phyloP scores from a whole-genome alignment of 2,113 vertebrate species.

The Nanorana parkeri region DNA sequence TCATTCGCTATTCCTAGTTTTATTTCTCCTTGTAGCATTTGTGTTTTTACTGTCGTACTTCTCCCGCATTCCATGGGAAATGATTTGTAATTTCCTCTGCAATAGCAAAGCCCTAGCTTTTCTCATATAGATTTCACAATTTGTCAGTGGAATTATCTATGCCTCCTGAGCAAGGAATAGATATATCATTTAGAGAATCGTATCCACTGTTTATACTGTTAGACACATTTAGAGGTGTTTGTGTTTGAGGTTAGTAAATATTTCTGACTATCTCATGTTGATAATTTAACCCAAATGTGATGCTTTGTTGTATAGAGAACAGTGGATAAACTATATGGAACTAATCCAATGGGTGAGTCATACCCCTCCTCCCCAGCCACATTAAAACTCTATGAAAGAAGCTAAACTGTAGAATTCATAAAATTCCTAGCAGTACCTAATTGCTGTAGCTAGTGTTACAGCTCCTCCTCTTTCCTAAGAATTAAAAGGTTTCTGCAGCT shows the following conservation, averaged over 20 bases:
- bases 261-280: background rate
- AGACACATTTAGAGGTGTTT: constrained; percentile 1
- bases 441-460: too few relatives aligned
- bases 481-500: too few relatives aligned
- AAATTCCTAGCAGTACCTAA: too few relatives aligned
- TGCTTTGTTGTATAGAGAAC: background rate
- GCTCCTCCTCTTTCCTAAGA: too few relatives aligned
- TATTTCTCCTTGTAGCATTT: constrained; percentile 55
- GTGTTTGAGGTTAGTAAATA: constrained; percentile 20
- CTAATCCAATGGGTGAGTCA: background rate
- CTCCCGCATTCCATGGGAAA: constrained; percentile 24
- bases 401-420: too few relatives aligned
- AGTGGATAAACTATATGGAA: background rate
- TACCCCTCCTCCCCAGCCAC: too few relatives aligned
- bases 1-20: constrained; percentile 44
- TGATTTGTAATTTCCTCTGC: constrained; percentile 54
- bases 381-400: too few relatives aligned
- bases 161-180: constrained; percentile 25
- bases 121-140: constrained; percentile 48
- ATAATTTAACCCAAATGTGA: background rate
- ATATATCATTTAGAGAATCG: constrained; percentile 35
- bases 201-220: constrained; percentile 32
- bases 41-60: constrained; percentile 52
- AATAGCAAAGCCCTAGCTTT: constrained; percentile 42
- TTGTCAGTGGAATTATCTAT: constrained; percentile 42